Evolutionary conservation across 1,140 invertebrate species (phyloP).

Genomic region (Sinonovacula constricta): DNA sequence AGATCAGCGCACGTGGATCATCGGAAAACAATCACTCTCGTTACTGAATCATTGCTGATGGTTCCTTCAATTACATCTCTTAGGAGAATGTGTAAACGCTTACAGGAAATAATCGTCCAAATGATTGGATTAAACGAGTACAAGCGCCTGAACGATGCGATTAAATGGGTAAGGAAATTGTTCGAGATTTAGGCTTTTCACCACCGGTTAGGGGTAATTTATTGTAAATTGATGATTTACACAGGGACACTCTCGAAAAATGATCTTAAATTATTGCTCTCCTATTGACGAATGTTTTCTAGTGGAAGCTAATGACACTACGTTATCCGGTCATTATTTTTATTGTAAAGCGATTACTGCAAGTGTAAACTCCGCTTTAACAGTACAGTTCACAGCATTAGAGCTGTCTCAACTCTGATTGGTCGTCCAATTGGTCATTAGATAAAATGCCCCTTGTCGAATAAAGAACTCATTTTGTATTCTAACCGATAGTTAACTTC

Average conservation of each 20-base stretch:
- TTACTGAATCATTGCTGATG: constrained; percentile 52
- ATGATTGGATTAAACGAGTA: constrained; percentile 51
- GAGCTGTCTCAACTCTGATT: constrained; percentile 44
- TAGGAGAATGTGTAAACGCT: constrained; percentile 41
- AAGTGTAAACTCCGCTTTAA: constrained; percentile 48
- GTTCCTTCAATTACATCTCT: constrained; percentile 50
- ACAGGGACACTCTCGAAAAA: constrained; percentile 47
- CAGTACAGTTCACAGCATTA: constrained; percentile 38
- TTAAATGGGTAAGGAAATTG: constrained; percentile 55
- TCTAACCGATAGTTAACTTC: constrained; percentile 38
- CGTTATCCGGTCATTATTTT: constrained; percentile 50
- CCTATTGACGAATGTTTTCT: constrained; percentile 47
- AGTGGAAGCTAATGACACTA: constrained; percentile 47
- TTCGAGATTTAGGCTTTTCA: constrained; percentile 37
- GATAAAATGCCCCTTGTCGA: constrained; percentile 54
- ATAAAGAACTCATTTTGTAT: constrained; percentile 53
- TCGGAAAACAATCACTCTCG: constrained; percentile 49
- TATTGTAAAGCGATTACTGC: constrained; percentile 50
- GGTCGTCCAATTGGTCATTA: constrained; percentile 49
- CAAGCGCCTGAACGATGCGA: constrained; percentile 48
- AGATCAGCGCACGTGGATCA: constrained; percentile 49
- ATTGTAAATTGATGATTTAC: constrained; percentile 56
- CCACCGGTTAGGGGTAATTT: constrained; percentile 52
- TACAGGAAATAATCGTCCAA: constrained; percentile 51
- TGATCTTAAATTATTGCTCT: constrained; percentile 52